Conservation (phyloP, 2,113 vertebrate genomes). For the Toxotes jaculatrix region DNA sequence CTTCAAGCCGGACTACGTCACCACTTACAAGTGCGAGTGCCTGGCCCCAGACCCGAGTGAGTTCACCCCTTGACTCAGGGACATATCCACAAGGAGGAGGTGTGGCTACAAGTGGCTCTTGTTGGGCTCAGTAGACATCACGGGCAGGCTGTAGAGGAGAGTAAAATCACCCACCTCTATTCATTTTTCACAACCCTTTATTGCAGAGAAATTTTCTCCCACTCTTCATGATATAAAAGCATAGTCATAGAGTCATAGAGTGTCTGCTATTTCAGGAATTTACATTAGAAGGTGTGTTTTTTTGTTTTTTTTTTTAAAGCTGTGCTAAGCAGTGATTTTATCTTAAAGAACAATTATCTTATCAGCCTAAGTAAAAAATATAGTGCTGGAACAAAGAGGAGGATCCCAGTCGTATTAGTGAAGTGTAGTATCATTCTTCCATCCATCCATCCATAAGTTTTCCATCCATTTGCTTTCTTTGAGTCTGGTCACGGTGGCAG, state of each 20-base stretch:
- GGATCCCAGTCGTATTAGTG: not conserved
- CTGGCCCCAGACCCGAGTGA: constrained; percentile 93
- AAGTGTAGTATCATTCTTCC: not conserved
- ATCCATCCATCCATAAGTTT: not conserved
- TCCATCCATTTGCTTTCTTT: no score
- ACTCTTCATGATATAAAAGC: no score
- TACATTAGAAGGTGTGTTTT: not conserved
- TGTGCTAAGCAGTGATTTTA: not conserved
- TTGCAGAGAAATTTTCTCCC: no score
- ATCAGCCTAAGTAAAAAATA: not conserved
- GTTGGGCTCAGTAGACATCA: not conserved
- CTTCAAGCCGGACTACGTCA: constrained; percentile 94
- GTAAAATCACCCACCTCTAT: not conserved
- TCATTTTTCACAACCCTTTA: not conserved
- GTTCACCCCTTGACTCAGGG: constrained; percentile 70
- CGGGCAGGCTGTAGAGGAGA: not conserved
- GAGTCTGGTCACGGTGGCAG: no score
- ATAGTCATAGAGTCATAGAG: no score
- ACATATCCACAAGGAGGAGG: not conserved
- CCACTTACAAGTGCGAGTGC: constrained; percentile 95
- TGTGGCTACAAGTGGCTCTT: not conserved
- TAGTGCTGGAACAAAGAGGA: not conserved
- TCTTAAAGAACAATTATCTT: not conserved
- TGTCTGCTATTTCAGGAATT: not conserved
- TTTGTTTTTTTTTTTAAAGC: not conserved